Base-by-base conservation (phyloP, 2,113 vertebrate species). In the Datnioides undecimradiatus region DNA sequence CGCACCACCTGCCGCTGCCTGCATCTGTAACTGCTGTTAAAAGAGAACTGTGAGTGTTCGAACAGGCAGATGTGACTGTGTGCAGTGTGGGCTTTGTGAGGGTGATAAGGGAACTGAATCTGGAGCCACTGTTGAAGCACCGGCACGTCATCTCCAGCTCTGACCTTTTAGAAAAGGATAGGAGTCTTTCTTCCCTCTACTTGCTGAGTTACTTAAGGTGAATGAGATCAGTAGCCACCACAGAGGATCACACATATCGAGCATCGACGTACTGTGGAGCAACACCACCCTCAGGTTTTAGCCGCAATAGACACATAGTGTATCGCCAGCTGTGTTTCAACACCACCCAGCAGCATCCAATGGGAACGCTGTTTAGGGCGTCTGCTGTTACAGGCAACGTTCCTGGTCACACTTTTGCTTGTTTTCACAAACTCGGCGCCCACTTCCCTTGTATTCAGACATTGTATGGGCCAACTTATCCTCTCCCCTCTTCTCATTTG, bases 151-250 rank as follows among this genome's bases (percentile, higher is more conserved):
- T 79, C 23, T 2, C 59, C 46, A 33, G 48, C 16, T 48, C 54
- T 90, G 87, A 90, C 84, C 89, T 89, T 40, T 90, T 84, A 68
- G 29, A 63, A 76, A 76, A 72, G 58, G 62, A 85, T 76, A 67
- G 25, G 21, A 79, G 74, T 55, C 70, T 62, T 58, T 87, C 34
- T 59, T 11, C 45, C 80, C 59, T 9, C n/a, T 14, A 3, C 51
- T 34, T 65, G 23, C 25, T 14, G 34, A 46, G 64, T 85, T 76
- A 67, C 80, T 64, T 80, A 8, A 75, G 58, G 62, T 52, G 63
- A 84, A 71, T 25, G 33, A 33, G 71, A 75, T 84, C 73, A 58
- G 25, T 66, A 27, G 83, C 58, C 66, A 25, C 70, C 52, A 29
- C 14, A 41, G 14, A 38, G n/a, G 5, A 21, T 23, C 23, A 8